phyloP scores from a whole-genome alignment of 2,113 vertebrate species.

The Saimiri boliviensis region DNA sequence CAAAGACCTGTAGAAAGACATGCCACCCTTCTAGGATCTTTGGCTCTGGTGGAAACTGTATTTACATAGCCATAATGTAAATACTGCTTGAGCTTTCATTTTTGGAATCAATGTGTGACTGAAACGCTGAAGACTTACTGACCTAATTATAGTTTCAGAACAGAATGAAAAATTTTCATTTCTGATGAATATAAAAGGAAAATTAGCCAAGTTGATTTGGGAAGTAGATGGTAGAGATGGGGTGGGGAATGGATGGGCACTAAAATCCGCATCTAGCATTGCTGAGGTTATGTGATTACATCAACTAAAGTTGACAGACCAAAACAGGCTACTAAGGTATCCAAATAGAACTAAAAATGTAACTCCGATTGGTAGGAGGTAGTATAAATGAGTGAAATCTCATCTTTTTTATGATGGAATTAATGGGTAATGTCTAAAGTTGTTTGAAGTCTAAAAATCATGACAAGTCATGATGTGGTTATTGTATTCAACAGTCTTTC shows the following conservation, averaged over 20 bases:
- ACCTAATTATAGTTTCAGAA: not conserved
- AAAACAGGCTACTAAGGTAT: not conserved
- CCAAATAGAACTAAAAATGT: not conserved
- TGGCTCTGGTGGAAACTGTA: not conserved
- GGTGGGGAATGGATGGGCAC: not conserved
- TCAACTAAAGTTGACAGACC: not conserved
- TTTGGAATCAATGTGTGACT: not conserved
- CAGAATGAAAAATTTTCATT: not conserved
- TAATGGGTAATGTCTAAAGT: not conserved
- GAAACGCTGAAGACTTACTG: not conserved
- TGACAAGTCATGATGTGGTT: accelerated
- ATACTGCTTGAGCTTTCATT: not conserved
- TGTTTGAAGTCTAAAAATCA: not conserved
- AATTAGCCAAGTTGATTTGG: not conserved
- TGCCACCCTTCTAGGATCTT: not conserved
- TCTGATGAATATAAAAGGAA: not conserved
- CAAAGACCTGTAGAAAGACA: not conserved
- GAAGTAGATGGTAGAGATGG: not conserved
- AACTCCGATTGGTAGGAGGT: not conserved
- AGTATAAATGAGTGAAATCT: not conserved
- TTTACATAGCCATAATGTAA: too few relatives aligned
- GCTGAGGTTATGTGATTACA: too few relatives aligned
- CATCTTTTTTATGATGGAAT: not conserved
- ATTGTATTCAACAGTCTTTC: not conserved
- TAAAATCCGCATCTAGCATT: too few relatives aligned